phyloP scores from a whole-genome alignment of 2,797 vertebrate genomes.

The Mus minutoides region DNA sequence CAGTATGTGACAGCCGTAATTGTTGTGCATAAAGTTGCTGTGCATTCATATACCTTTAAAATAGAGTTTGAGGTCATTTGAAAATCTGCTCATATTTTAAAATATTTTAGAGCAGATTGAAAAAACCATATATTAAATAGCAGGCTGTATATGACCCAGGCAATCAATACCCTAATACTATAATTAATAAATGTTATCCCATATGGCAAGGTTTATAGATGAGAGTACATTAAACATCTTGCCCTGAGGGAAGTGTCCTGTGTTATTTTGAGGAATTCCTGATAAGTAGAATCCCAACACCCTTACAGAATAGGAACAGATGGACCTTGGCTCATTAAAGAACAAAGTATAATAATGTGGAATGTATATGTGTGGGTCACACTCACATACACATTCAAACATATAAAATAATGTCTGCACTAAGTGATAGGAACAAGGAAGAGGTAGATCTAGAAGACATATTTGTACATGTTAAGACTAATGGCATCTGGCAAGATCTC shows the following conservation, averaged over 20 bases:
- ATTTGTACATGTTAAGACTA: conserved; percentile 7
- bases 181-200: neutral
- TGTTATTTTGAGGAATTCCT: neutral
- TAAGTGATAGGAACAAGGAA: neutral
- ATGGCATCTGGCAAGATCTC: neutral
- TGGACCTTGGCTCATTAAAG: neutral
- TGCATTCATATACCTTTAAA: neutral
- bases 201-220: neutral
- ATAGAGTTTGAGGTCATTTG: neutral
- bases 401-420: neutral
- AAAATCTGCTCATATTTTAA: neutral
- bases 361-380: neutral
- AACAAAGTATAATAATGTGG: neutral
- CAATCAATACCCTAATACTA: neutral
- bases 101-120: neutral
- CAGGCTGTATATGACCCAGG: neutral
- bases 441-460: neutral
- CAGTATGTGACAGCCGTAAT: neutral
- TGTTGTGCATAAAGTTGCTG: neutral
- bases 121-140: neutral
- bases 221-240: neutral
- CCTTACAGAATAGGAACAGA: neutral
- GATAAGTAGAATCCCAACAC: neutral
- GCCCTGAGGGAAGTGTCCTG: neutral
- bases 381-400: neutral